Conservation (phyloP, 2,888 invertebrate species). For the Pollenia amentaria region DNA sequence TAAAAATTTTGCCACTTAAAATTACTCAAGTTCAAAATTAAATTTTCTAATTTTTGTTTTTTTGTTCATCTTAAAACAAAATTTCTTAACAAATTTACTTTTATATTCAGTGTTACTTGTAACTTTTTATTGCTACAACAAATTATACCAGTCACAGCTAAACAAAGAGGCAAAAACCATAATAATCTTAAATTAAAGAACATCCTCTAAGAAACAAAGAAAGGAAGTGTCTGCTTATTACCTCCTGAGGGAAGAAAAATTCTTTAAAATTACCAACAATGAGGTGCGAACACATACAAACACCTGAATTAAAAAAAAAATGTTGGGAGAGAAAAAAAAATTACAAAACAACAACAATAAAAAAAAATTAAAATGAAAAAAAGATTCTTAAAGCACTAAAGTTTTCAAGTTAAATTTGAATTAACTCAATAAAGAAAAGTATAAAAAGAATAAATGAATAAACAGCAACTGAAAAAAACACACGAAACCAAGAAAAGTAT, state of each 20-base stretch:
- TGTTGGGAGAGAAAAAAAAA: background rate
- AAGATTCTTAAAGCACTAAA: slow-evolving; percentile 63
- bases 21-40: slow-evolving; percentile 38
- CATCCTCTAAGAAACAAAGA: slow-evolving; percentile 18
- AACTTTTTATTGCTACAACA: slow-evolving; percentile 57
- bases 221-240: slow-evolving; percentile 56
- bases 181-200: slow-evolving; percentile 64
- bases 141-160: slow-evolving; percentile 13
- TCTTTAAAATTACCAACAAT: slow-evolving; percentile 43
- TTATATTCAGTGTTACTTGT: slow-evolving; percentile 57
- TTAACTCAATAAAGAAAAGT: slow-evolving; percentile 69
- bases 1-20: background rate
- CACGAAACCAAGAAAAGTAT: slow-evolving; percentile 28
- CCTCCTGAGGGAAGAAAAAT: background rate
- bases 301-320: background rate
- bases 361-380: slow-evolving; percentile 34
- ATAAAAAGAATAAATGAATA: slow-evolving; percentile 12
- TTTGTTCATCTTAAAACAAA: background rate
- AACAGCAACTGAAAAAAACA: slow-evolving; percentile 10
- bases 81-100: slow-evolving; percentile 26
- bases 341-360: slow-evolving; percentile 27
- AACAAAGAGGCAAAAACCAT: slow-evolving; percentile 32
- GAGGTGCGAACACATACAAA: slow-evolving; percentile 56
- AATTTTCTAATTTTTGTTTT: slow-evolving; percentile 4
- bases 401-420: slow-evolving; percentile 72